These are phyloP conservation scores for Falco novaeseelandiae DNA, from an alignment of 2,797 vertebrate species.

Conservation along the genomic window DNA sequence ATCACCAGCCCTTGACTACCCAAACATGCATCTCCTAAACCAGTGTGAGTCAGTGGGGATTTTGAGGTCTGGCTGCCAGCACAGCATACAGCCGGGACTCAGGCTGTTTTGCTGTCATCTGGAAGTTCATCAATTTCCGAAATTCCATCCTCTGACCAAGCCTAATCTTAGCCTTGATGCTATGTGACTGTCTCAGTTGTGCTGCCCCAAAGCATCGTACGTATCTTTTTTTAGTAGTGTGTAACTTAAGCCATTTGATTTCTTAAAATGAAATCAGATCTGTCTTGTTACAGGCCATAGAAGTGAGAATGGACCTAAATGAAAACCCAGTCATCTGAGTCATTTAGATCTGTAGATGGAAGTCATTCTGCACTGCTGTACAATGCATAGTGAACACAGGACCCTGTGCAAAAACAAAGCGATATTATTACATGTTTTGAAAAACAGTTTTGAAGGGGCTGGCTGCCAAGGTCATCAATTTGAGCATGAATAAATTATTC, in stretches of 20 bases:
- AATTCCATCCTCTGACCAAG: not conserved
- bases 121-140: not conserved
- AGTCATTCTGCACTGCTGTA: not conserved
- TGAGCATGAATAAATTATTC: not conserved
- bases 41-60: not conserved
- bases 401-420: not conserved
- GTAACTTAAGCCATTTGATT: not conserved
- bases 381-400: accelerated
- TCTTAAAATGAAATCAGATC: not conserved
- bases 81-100: accelerated
- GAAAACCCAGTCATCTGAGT: not conserved
- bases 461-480: not conserved
- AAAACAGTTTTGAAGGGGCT: not conserved
- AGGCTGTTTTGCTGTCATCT: not conserved
- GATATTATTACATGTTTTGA: not conserved
- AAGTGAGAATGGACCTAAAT: not conserved
- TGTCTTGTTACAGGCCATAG: not conserved
- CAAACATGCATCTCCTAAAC: not conserved
- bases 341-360: not conserved
- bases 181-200: not conserved
- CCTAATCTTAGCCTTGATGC: not conserved
- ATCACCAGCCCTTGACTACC: not conserved
- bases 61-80: not conserved
- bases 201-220: accelerated
- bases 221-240: not conserved